Percentiles rank a stretch among this genome's conserved stretches.
Conservation (phyloP, 2,888 invertebrate species). For the Metalampra italica region DNA sequence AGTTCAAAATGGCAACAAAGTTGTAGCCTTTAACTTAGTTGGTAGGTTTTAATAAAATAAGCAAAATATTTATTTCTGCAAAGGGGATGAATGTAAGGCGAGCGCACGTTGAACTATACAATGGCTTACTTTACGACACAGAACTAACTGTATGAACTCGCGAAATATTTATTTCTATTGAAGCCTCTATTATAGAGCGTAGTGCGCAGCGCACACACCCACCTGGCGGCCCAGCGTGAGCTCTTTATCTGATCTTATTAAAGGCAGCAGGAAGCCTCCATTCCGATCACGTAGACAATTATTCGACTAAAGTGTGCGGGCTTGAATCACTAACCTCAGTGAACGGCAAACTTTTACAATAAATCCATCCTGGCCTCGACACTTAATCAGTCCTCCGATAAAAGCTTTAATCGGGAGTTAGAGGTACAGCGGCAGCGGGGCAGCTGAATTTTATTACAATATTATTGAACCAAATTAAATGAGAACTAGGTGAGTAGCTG, state of each 20-base stretch:
- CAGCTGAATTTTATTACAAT: slow-evolving; percentile 50
- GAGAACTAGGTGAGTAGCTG: slow-evolving; percentile 15
- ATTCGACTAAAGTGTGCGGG: slow-evolving; percentile 76
- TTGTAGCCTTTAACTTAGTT: too few species aligned
- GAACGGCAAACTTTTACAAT: slow-evolving; percentile 77
- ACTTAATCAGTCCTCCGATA: slow-evolving; percentile 77
- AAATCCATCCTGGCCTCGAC: slow-evolving; percentile 75
- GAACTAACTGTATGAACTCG: too few species aligned
- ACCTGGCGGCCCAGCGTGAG: slow-evolving; percentile 35
- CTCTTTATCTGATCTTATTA: slow-evolving; percentile 73
- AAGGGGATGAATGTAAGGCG: too few species aligned
- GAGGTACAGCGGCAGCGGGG: slow-evolving; percentile 38
- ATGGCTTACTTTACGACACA: too few species aligned
- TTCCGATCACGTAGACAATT: slow-evolving; percentile 78
- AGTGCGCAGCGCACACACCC: slow-evolving; percentile 27
- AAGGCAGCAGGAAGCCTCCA: slow-evolving; percentile 57
- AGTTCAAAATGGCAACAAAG: too few species aligned
- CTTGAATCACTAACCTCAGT: slow-evolving; percentile 75
- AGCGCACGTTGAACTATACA: too few species aligned
- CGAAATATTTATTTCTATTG: too few species aligned
- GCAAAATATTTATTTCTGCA: too few species aligned
- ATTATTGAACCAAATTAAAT: slow-evolving; percentile 52
- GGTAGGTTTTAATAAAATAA: too few species aligned
- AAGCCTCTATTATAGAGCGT: background rate
- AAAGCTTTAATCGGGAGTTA: slow-evolving; percentile 75